A percentile compares a stretch with the other conserved stretches of the same genome.
phyloP scores from a whole-genome alignment of 2,113 vertebrate genomes.

The Ciconia maguari region DNA sequence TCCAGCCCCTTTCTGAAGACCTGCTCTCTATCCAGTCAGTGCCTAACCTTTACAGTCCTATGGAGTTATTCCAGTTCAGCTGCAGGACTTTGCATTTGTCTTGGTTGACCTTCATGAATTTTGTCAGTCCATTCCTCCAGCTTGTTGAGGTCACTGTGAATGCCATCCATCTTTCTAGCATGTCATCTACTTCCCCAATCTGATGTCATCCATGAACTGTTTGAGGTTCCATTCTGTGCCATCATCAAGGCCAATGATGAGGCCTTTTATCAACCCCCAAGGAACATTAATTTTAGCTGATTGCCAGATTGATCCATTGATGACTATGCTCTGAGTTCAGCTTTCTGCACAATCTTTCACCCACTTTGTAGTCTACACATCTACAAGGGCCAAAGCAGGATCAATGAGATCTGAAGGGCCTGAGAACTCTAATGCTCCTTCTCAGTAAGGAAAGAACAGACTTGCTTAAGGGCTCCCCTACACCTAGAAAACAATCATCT shows the following conservation, averaged over 20 bases:
- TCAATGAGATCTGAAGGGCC: background rate
- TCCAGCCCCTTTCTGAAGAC: background rate
- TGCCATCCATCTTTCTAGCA: background rate
- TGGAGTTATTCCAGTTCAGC: background rate
- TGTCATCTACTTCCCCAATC: rapidly evolving
- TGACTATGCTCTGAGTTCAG: background rate
- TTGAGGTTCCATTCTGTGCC: background rate
- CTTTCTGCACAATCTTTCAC: background rate
- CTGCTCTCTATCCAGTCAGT: background rate
- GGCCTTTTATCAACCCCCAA: background rate
- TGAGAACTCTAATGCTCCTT: background rate
- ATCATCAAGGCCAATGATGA: background rate
- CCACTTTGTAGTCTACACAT: background rate
- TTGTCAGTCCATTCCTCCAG: background rate
- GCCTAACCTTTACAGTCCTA: background rate
- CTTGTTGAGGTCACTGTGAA: background rate
- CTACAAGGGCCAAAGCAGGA: background rate
- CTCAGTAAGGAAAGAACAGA: background rate
- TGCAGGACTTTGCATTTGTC: background rate
- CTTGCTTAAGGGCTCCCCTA: background rate
- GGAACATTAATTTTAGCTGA: background rate
- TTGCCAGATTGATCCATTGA: background rate
- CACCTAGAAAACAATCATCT: background rate
- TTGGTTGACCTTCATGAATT: background rate
- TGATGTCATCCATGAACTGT: background rate